A percentile compares a stretch with the other conserved stretches of the same genome.
phyloP scores from a whole-genome alignment of 2,797 vertebrate genomes.

The Parauchenoglanis ngamensis region DNA sequence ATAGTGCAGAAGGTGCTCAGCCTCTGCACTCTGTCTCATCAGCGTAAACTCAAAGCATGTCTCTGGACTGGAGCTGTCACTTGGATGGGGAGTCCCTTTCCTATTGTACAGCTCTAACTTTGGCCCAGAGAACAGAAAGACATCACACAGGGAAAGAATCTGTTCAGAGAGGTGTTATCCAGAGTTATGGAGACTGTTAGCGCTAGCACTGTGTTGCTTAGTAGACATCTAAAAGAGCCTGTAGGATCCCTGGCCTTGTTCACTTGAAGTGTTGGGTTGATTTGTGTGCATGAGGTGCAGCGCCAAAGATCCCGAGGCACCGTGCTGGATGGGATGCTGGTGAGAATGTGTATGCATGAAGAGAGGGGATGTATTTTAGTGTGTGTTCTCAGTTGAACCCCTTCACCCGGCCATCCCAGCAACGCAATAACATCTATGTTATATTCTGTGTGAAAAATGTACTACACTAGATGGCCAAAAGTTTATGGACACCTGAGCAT shows the following conservation, averaged over 20 bases:
- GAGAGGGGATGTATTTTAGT: slow-evolving; percentile 39
- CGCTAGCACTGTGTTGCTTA: not conserved
- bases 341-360: not conserved
- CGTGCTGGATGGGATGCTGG: not conserved
- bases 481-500: too few relatives aligned
- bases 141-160: slow-evolving; percentile 57
- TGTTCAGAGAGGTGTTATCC: slow-evolving; percentile 58
- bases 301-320: not conserved
- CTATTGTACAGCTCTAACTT: slow-evolving; percentile 59
- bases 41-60: slow-evolving; percentile 74
- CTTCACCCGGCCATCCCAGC: not conserved
- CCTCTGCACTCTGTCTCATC: slow-evolving; percentile 41
- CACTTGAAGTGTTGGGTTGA: not conserved
- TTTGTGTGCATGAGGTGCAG: slow-evolving; percentile 12
- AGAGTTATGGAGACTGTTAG: slow-evolving; percentile 13
- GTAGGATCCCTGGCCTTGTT: not conserved
- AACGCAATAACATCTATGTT: not conserved
- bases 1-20: slow-evolving; percentile 15
- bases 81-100: slow-evolving; percentile 56
- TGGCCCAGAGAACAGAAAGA: slow-evolving; percentile 61
- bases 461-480: too few relatives aligned
- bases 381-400: not conserved
- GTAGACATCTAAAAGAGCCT: slow-evolving; percentile 5
- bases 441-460: not conserved
- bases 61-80: slow-evolving; percentile 67